Conservation (phyloP, 2,888 invertebrate species). For the Agrochola macilenta region DNA sequence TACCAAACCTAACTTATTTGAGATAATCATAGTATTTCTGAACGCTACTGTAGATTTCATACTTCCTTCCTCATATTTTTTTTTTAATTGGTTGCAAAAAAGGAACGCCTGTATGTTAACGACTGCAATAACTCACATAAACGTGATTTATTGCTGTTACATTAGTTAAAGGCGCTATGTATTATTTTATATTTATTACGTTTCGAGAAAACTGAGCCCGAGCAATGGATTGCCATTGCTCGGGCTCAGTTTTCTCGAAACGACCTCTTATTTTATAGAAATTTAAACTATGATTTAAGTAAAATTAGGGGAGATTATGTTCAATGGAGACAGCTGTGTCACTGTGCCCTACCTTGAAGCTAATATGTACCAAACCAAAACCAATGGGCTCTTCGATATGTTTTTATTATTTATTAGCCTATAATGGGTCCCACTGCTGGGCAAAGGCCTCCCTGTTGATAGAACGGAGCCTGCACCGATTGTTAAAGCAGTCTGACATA, state of each 20-base stretch:
- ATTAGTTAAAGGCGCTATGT: slow-evolving; percentile 20
- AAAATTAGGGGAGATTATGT: neutral
- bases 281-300: neutral
- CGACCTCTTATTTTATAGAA: neutral
- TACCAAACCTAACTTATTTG: neutral
- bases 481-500: too few relatives aligned
- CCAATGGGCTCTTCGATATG: too few relatives aligned
- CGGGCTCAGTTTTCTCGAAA: too few relatives aligned
- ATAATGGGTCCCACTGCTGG: too few relatives aligned
- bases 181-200: neutral
- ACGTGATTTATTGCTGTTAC: slow-evolving; percentile 30
- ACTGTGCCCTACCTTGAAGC: too few relatives aligned
- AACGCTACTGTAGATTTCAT: neutral
- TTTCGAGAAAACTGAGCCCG: neutral
- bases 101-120: slow-evolving; percentile 2
- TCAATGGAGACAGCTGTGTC: neutral
- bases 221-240: too few relatives aligned
- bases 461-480: too few relatives aligned
- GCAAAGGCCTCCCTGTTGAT: too few relatives aligned
- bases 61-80: neutral
- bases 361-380: too few relatives aligned
- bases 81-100: neutral
- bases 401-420: too few relatives aligned
- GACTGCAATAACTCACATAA: neutral
- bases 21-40: slow-evolving; percentile 7